Evolutionary conservation across 2,113 vertebrate species (phyloP).

Genomic region (Ammodytes marinus): DNA sequence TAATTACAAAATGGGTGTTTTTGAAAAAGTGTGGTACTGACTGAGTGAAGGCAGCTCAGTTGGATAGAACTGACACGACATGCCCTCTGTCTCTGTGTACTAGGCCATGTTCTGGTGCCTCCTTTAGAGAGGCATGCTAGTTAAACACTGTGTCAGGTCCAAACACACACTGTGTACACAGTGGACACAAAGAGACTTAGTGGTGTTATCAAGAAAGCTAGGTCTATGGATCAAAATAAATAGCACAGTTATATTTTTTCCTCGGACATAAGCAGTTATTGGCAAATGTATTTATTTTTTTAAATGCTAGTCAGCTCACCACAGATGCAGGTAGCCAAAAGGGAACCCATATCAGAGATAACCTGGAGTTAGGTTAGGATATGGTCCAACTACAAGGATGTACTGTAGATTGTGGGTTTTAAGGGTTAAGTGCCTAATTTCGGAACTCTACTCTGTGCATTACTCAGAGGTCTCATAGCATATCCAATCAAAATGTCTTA

Average conservation of each 20-base stretch:
- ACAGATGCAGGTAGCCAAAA: not conserved
- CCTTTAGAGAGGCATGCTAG: slow-evolving; percentile 28
- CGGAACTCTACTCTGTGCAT: not conserved
- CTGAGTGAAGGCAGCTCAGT: slow-evolving; percentile 40
- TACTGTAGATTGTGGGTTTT: too few species aligned
- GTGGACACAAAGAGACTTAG: not conserved
- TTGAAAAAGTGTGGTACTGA: slow-evolving; percentile 4
- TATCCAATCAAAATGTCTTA: not conserved
- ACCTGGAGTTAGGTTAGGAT: not conserved
- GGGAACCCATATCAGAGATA: not conserved
- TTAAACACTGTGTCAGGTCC: slow-evolving; percentile 22
- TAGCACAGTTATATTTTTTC: not conserved
- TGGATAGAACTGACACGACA: slow-evolving; percentile 8
- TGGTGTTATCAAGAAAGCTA: not conserved
- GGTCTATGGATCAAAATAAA: not conserved
- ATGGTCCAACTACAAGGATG: not conserved
- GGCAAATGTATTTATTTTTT: not conserved
- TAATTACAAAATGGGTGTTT: slow-evolving; percentile 59
- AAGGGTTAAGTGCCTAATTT: not conserved
- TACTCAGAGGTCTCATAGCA: not conserved
- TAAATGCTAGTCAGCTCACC: not conserved
- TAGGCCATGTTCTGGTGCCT: slow-evolving; percentile 25
- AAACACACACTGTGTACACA: not conserved
- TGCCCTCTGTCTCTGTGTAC: slow-evolving; percentile 35
- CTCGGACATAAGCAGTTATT: not conserved